These are phyloP conservation scores for Odontomyia ornata DNA, from an alignment of 2,888 invertebrate genomes.

Conservation along the genomic window DNA sequence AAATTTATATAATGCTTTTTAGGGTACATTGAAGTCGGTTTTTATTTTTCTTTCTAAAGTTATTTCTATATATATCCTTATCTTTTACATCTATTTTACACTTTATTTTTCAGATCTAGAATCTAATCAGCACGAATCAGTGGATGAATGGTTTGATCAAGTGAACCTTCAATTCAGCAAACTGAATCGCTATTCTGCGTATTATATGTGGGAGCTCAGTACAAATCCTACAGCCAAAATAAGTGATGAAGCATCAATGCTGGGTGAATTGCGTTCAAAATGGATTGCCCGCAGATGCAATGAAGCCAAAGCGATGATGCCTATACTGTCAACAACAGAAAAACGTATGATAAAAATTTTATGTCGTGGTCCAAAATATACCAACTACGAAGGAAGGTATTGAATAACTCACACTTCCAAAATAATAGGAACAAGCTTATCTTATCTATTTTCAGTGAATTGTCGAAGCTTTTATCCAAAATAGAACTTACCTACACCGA, in stretches of 20 bases:
- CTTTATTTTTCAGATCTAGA: slow-evolving; percentile 43
- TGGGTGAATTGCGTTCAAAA: slow-evolving; percentile 55
- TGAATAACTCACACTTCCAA: slow-evolving; percentile 15
- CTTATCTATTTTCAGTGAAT: slow-evolving; percentile 61
- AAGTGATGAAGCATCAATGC: slow-evolving; percentile 50
- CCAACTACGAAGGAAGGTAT: slow-evolving; percentile 67
- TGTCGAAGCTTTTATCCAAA: slow-evolving; percentile 65
- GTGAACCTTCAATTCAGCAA: slow-evolving; percentile 51
- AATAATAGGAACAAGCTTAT: neutral
- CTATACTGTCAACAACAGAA: slow-evolving; percentile 53
- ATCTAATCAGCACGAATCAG: slow-evolving; percentile 41
- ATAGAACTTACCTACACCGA: slow-evolving; percentile 70
- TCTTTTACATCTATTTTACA: no score
- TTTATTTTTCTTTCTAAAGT: no score
- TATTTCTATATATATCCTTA: no score
- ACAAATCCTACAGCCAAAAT: slow-evolving; percentile 50
- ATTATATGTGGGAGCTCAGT: slow-evolving; percentile 53
- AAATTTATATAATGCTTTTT: no score
- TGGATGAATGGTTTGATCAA: slow-evolving; percentile 53
- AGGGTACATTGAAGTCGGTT: no score
- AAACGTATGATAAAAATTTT: slow-evolving; percentile 69
- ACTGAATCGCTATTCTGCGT: slow-evolving; percentile 52
- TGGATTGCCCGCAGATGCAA: slow-evolving; percentile 62
- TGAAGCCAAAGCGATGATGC: slow-evolving; percentile 50
- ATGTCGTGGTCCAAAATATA: slow-evolving; percentile 72